Percentiles rank a stretch among this genome's conserved stretches.
phyloP scores from a whole-genome alignment of 2,113 vertebrate species.

The Oophaga pumilio region DNA sequence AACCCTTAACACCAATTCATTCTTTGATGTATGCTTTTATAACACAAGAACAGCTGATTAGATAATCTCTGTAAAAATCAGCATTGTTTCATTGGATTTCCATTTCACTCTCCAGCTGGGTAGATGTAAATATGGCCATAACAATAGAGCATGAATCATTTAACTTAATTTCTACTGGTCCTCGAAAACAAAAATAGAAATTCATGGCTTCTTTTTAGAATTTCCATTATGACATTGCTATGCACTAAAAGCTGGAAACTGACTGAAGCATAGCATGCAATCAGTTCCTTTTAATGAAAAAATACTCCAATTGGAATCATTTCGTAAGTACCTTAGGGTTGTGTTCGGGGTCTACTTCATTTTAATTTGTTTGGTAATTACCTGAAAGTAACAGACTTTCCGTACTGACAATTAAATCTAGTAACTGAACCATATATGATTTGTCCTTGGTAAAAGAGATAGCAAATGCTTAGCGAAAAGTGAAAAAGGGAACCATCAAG shows the following conservation, averaged over 20 bases:
- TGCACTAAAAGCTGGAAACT: slow-evolving; percentile 2
- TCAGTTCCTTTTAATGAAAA: slow-evolving; percentile 35
- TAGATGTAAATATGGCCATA: not conserved
- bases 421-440: not conserved
- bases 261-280: slow-evolving; percentile 24
- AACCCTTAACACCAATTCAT: too few species aligned
- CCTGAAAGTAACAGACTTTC: slow-evolving; percentile 15
- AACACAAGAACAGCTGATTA: not conserved
- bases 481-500: not conserved
- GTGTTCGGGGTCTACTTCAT: slow-evolving; percentile 31
- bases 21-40: too few species aligned
- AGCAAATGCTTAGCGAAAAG: not conserved
- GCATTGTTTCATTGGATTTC: not conserved
- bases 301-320: slow-evolving; percentile 24
- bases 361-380: slow-evolving; percentile 39
- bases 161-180: not conserved
- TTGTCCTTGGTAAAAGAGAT: slow-evolving; percentile 12
- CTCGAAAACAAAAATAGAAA: not conserved
- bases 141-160: slow-evolving; percentile 1
- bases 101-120: not conserved
- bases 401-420: slow-evolving; percentile 18
- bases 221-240: slow-evolving; percentile 25
- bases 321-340: slow-evolving; percentile 8
- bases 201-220: not conserved
- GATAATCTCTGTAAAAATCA: not conserved